Base-by-base conservation (phyloP, 35 echinoderm and acorn worm species). In the Lytechinus pictus region DNA sequence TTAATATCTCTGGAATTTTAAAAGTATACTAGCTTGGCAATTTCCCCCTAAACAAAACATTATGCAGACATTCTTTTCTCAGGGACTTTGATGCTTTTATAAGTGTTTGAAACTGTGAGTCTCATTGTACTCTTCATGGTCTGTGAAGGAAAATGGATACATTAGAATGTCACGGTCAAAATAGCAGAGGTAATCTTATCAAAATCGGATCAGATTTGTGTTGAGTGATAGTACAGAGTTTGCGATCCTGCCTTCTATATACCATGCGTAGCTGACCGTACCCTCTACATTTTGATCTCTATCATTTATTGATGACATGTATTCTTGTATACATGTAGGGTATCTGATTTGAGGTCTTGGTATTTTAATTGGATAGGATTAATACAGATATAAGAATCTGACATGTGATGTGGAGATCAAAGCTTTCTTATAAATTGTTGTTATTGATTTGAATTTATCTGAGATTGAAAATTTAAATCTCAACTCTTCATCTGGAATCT, bases 181-280 rank as follows among this genome's bases (percentile, higher is more conserved):
- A 90, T 90, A 90, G 29, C 88, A 1, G 13, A 54, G 88, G 88
- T 90, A 90, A 90, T 90, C 88, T 90, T 90, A 90, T 90, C 88
- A 90, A 90, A 58, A 90, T 90, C 88, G 52, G 88, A 90, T 90
- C 52, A 21, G 13, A 54, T 54, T 44, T 44, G 52, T 54, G 88
- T 54, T 90, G 88, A 90, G 88, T 90, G 88, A 90, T 27, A 2
- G 7, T 4, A 9, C 9, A 52, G 9, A 10, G 27, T 21, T 88
- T 9, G 44, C 27, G 86, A 52, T 88, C 86, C 86, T 28, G 86
- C 9, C 9, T 52, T 8, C 33, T 44, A 60, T 60, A 16, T 60
- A 60, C 57, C 10, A 10, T 12, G 66, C 7, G 19, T 24, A 79
- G 16, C 66, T 79, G 66, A 79, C 66, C 66, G 19, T 7, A 24